Base-by-base conservation (phyloP, 2,797 vertebrate genomes). In the Danio albolineatus region DNA sequence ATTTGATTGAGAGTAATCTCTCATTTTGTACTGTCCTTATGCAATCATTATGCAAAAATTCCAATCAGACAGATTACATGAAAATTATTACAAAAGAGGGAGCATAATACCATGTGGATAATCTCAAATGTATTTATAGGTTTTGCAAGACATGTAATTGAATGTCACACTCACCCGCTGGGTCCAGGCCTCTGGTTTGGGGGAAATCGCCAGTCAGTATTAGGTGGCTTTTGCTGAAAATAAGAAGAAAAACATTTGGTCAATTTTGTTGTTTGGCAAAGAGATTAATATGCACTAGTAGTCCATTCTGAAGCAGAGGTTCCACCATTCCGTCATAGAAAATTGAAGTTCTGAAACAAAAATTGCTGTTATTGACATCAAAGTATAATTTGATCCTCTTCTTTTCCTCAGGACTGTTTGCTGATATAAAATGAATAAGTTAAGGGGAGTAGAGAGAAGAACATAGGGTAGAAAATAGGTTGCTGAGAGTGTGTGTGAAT, bases 141-240 rank as follows among this genome's bases (percentile, higher is more conserved):
- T 79, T 41, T 53, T 65, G 6, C 5, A 3, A 53, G 10, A 43
- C 17, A 51, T 4, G 5, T 69, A 16, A 46, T 7, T 84, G 44
- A 62, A 74, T 85, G 73, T 79, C 60, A 49, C 84, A 94, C 95
- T 95, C 85, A 96, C 95, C 95, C 94, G 85, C 95, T 96, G 0
- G 95, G 94, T 91, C 95, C 94, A 16, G 95, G 95, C 90, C 95
- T 94, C 91, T 96, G 95, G 82, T 95, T 94, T 83, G 95, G 95
- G 86, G 95, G 94, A 87, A 96, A 95, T 82, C 93, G 94, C 95
- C 95, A 96, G 78, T 96, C 95, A 84, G 94, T 92, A 88, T 95
- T 95, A 43, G 95, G 94, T 51, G 95, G 95, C 86, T 94, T 94
- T 94, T 96, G 95, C 95, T 87, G 80, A 65, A 76, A 76, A 76